Conservation (phyloP, 1,140 invertebrate genomes). For the Triops longicaudatus region DNA sequence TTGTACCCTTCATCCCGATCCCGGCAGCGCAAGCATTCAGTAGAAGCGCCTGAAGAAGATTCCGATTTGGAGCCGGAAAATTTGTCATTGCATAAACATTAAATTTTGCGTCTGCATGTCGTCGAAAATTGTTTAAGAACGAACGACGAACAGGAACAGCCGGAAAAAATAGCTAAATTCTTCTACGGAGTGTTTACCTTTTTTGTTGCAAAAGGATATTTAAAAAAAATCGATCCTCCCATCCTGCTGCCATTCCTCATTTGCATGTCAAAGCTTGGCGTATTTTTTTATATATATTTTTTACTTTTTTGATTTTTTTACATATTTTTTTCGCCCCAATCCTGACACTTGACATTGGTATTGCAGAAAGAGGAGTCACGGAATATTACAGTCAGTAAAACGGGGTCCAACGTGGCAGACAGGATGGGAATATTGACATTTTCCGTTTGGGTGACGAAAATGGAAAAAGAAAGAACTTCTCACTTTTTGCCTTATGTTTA, state of each 20-base stretch:
- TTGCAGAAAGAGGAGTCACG: background rate
- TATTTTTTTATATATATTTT: background rate
- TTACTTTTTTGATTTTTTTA: background rate
- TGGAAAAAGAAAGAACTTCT: background rate
- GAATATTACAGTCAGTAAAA: background rate
- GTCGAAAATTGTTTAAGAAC: too few relatives aligned
- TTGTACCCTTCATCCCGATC: background rate
- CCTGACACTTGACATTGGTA: background rate
- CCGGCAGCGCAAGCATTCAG: conserved; percentile 23
- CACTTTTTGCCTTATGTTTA: background rate
- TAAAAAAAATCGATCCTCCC: background rate
- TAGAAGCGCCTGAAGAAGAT: conserved; percentile 24
- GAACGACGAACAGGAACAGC: too few relatives aligned
- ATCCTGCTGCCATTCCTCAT: background rate
- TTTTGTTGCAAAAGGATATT: background rate
- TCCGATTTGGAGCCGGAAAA: conserved; percentile 27
- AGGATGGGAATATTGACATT: background rate
- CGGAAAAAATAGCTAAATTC: background rate
- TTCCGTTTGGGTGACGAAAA: background rate
- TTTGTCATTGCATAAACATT: conserved; percentile 23
- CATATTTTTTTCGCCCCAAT: background rate
- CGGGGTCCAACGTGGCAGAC: background rate
- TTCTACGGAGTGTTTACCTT: background rate
- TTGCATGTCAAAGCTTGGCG: conserved; percentile 1
- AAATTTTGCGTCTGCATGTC: background rate